phyloP scores from a whole-genome alignment of 2,888 invertebrate genomes.

The Psococerastis gibbosa region DNA sequence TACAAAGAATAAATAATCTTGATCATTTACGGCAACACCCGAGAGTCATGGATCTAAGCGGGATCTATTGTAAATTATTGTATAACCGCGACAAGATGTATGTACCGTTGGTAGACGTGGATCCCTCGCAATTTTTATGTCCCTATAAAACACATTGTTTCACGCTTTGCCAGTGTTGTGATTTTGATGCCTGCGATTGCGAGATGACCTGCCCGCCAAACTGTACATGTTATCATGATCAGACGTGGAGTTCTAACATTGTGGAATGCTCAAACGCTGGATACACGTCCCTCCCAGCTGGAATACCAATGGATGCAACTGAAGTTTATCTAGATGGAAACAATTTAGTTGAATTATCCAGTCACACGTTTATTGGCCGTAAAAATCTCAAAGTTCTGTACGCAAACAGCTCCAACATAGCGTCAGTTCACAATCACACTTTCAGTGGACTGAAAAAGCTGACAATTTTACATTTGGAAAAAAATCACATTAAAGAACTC shows the following conservation, averaged over 20 bases:
- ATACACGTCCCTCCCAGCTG: constrained; percentile 64
- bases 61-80: constrained; percentile 71
- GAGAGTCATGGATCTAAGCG: constrained; percentile 75
- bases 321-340: constrained; percentile 88
- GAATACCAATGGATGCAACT: constrained; percentile 89
- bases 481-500: constrained; percentile 61
- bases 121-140: constrained; percentile 79
- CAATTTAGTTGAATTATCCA: constrained; percentile 66
- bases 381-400: constrained; percentile 75
- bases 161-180: constrained; percentile 87
- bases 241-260: constrained; percentile 81
- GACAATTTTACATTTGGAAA: constrained; percentile 65
- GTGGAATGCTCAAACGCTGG: constrained; percentile 74
- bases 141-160: constrained; percentile 86
- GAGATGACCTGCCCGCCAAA: constrained; percentile 90
- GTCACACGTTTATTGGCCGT: constrained; percentile 79
- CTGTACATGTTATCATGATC: constrained; percentile 89
- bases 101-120: constrained; percentile 69
- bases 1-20: constrained; percentile 73
- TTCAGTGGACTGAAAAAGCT: constrained; percentile 72
- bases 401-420: constrained; percentile 75
- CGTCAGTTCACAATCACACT: constrained; percentile 69
- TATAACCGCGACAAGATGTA: constrained; percentile 70
- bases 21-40: constrained; percentile 71
- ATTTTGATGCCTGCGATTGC: constrained; percentile 93